Conservation (phyloP, 2,113 vertebrate species). For the Genyomyrus donnyi region DNA sequence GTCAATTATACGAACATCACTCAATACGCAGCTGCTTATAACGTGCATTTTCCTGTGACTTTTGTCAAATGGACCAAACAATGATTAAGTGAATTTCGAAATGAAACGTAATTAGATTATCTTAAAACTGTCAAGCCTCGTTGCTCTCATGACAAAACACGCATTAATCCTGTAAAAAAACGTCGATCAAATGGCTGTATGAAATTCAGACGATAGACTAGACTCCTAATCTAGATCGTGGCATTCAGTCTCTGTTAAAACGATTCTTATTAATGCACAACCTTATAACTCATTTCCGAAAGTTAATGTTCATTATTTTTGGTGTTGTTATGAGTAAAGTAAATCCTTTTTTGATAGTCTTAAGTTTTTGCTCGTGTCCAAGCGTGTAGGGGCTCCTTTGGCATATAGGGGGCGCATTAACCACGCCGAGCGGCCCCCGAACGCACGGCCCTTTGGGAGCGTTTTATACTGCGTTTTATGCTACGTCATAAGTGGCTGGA, state of each 20-base stretch:
- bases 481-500: slow-evolving; percentile 32
- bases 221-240: not conserved
- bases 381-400: not conserved
- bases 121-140: not conserved
- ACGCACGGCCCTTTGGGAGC: slow-evolving; percentile 27
- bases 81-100: slow-evolving; percentile 23
- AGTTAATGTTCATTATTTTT: not conserved
- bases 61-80: slow-evolving; percentile 29
- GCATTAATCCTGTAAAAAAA: not conserved
- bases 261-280: not conserved
- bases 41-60: slow-evolving; percentile 32
- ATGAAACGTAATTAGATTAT: not conserved
- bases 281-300: not conserved
- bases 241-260: not conserved
- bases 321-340: not conserved
- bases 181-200: not conserved
- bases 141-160: not conserved
- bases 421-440: not conserved
- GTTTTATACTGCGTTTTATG: not conserved
- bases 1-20: slow-evolving; percentile 12
- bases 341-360: not conserved
- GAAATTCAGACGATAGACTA: not conserved
- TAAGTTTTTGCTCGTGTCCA: not conserved
- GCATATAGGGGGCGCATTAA: slow-evolving; percentile 29
- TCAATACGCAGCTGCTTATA: slow-evolving; percentile 16